A percentile compares a stretch with the other conserved stretches of the same genome.
These are phyloP conservation scores for Micronycteris hirsuta DNA, from an alignment of 2,113 vertebrate genomes.

Conservation along the genomic window DNA sequence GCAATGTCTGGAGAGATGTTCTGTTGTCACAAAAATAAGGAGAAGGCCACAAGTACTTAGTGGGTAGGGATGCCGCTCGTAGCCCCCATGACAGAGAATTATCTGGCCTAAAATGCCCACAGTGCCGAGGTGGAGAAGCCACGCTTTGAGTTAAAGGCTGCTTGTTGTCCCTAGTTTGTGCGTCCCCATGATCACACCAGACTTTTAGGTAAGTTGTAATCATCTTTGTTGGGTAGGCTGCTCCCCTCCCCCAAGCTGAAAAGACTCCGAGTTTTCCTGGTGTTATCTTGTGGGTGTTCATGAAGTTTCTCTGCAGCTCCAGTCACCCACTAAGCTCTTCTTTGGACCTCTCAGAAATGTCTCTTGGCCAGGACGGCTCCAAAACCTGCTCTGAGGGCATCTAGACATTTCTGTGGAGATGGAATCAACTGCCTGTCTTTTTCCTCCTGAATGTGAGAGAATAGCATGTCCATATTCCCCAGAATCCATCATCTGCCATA, in stretches of 20 bases:
- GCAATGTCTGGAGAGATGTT: background rate
- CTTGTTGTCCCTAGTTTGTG: background rate
- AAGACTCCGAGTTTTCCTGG: background rate
- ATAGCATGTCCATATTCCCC: accelerated
- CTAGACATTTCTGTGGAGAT: background rate
- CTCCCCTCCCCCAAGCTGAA: background rate
- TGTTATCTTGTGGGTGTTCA: background rate
- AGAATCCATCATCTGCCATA: background rate
- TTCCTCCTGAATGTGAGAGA: background rate
- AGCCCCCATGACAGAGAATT: background rate
- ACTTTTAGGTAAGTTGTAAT: background rate
- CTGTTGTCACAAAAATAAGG: background rate
- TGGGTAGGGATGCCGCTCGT: background rate
- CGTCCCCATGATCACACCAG: background rate
- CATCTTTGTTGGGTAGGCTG: background rate
- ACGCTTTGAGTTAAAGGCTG: background rate
- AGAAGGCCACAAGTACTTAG: too few relatives aligned
- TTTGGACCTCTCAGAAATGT: background rate
- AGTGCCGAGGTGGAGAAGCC: background rate
- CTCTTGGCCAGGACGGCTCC: background rate
- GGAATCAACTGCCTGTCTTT: background rate
- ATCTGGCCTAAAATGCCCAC: background rate
- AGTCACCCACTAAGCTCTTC: background rate
- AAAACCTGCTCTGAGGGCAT: background rate
- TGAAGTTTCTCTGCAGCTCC: background rate